Conservation (phyloP, 2,113 vertebrate species). For the Mirza zaza region DNA sequence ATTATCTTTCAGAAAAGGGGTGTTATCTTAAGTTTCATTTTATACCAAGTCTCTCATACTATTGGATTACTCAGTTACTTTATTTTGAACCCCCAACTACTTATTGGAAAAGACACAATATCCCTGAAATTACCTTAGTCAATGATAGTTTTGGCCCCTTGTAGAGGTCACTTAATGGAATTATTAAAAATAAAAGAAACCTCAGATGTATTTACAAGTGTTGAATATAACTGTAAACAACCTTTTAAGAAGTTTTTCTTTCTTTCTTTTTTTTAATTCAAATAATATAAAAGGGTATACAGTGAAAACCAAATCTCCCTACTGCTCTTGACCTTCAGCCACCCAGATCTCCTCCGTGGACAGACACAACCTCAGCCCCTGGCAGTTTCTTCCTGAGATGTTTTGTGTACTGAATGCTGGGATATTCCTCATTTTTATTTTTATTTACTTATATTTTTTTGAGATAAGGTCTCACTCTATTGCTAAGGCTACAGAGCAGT, state of each 20-base stretch:
- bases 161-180: background rate
- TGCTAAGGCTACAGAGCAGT: too few relatives aligned
- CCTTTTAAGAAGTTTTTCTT: background rate
- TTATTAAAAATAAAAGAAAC: background rate
- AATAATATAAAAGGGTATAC: background rate
- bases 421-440: too few relatives aligned
- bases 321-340: background rate
- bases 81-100: background rate
- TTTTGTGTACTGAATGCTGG: too few relatives aligned
- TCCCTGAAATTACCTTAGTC: background rate
- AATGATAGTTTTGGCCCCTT: background rate
- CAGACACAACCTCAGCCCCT: background rate
- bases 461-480: too few relatives aligned
- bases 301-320: background rate
- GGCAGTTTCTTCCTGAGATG: background rate
- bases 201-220: background rate
- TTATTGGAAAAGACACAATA: background rate
- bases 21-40: conserved; percentile 8
- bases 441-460: too few relatives aligned
- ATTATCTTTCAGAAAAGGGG: background rate
- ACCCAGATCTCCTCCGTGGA: background rate
- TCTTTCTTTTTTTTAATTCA: background rate
- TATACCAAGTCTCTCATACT: background rate
- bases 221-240: background rate
- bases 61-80: background rate